Base-by-base conservation (phyloP, 2,113 vertebrate species). In the Pipra filicauda region DNA sequence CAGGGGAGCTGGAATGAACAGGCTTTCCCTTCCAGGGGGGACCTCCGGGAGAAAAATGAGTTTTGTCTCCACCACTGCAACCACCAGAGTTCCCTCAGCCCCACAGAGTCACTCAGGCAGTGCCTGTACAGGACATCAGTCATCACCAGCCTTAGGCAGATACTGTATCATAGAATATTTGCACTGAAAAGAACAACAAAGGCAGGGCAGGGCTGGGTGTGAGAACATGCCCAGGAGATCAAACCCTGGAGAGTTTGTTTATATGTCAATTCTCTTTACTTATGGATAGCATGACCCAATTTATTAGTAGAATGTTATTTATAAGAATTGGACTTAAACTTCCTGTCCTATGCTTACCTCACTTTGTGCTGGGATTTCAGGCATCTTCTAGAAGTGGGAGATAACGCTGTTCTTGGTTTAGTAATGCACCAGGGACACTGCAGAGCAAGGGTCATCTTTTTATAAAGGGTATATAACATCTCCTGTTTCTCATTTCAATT, bases 351-450 rank as follows among this genome's bases (percentile, higher is more conserved):
- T 41, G 73, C 61, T 93, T 77, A 78, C 41, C 61, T 83, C 49
- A 85, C 48, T 93, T 71, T n/a, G 55, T 75, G 82, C 31, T 91
- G 72, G 55, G 86, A 78, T 80, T 81, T 85, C 73, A 73, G 73
- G 37, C 92, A 78, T 72, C 85, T 75, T 80, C 73, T 69, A 46
- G 71, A 89, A 88, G 70, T 72, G 54, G 61, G 73, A 62, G 73
- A 20, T 72, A 72, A 82, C 2, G 15, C 85, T 85, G 0, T 81
- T 70, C 74, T 75, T 92, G 44, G 52, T 91, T 91, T 62, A 76
- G 11, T 65, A 89, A 72, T 62, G 66, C 61, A 64, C 16, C 77
- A 84, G 59, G 72, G 66, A 92, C 31, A 49, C 49, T 85, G 64
- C 31, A 82, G 67, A 44, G 26, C 30, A 91, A 91, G 33, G 19